These are phyloP conservation scores for Cyprinodon brontotheroides DNA, from an alignment of 2,113 vertebrate species.

Conservation along the genomic window DNA sequence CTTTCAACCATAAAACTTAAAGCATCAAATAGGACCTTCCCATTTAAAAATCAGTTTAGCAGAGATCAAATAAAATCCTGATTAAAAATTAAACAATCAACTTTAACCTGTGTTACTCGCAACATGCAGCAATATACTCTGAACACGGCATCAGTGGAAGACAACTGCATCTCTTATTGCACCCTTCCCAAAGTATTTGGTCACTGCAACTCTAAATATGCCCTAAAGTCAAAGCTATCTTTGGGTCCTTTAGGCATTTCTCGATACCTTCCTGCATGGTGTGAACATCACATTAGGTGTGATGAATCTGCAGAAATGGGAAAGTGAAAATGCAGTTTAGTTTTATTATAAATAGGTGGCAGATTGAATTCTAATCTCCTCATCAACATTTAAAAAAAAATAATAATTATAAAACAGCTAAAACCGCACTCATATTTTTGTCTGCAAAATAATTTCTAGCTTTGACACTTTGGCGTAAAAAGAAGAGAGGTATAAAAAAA, in stretches of 20 bases:
- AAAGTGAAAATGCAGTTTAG: background rate
- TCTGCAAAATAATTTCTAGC: background rate
- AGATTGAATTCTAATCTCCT: background rate
- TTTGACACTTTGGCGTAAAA: background rate
- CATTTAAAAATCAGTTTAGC: constrained; percentile 21
- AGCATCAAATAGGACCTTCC: constrained; percentile 1
- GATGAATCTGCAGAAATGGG: constrained; percentile 13
- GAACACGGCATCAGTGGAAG: constrained; percentile 15
- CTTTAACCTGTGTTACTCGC: constrained; percentile 6
- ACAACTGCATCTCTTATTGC: constrained; percentile 57
- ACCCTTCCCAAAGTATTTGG: constrained; percentile 62
- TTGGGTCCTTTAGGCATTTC: constrained; percentile 23
- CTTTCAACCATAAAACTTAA: constrained; percentile 33
- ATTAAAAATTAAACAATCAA: constrained; percentile 6
- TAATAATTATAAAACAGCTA: background rate
- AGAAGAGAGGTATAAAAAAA: background rate
- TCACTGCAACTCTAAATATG: constrained; percentile 41
- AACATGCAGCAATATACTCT: constrained; percentile 6
- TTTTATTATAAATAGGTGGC: constrained; percentile 10
- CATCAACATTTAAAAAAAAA: background rate
- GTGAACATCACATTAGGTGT: background rate
- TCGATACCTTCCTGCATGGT: constrained; percentile 44
- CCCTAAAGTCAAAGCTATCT: constrained; percentile 6
- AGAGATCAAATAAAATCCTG: constrained; percentile 19
- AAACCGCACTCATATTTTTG: background rate